Conservation (phyloP, 1,140 invertebrate genomes). For the Leptestheria dahalacensis region DNA sequence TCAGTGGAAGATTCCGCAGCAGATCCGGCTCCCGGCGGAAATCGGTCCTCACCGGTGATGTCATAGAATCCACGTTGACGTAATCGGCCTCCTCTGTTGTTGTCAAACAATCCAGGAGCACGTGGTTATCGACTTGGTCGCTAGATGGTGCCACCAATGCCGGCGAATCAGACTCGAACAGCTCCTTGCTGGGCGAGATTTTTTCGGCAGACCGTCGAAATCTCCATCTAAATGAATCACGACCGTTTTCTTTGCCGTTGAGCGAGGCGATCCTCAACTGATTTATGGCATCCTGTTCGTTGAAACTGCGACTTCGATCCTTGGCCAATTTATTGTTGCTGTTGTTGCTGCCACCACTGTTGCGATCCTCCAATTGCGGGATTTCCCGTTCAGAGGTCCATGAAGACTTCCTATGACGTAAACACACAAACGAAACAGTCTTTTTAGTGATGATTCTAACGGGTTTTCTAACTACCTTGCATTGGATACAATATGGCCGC, state of each 20-base stretch:
- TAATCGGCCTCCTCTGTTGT: constrained; percentile 25
- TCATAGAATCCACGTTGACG: constrained; percentile 22
- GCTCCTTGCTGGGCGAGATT: not conserved
- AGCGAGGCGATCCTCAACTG: not conserved
- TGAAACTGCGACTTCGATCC: constrained; percentile 16
- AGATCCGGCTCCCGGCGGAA: constrained; percentile 13
- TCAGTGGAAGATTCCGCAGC: constrained; percentile 10
- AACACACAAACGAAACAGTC: too few relatives aligned
- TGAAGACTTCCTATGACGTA: too few relatives aligned
- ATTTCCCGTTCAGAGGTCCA: constrained; percentile 15
- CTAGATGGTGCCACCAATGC: not conserved
- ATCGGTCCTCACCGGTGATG: not conserved
- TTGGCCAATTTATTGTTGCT: not conserved
- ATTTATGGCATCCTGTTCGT: constrained; percentile 6
- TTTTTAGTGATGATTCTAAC: too few relatives aligned
- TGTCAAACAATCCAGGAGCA: constrained; percentile 15
- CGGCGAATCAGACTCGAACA: not conserved
- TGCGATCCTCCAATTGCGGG: too few relatives aligned
- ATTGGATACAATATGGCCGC: too few relatives aligned
- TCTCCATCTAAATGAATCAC: not conserved
- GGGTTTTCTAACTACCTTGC: too few relatives aligned
- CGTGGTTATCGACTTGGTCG: not conserved
- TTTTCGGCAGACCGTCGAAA: not conserved
- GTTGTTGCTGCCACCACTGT: too few relatives aligned
- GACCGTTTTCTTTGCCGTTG: not conserved